phyloP scores from a whole-genome alignment of 2,888 invertebrate species.

The Pterostichus madidus region DNA sequence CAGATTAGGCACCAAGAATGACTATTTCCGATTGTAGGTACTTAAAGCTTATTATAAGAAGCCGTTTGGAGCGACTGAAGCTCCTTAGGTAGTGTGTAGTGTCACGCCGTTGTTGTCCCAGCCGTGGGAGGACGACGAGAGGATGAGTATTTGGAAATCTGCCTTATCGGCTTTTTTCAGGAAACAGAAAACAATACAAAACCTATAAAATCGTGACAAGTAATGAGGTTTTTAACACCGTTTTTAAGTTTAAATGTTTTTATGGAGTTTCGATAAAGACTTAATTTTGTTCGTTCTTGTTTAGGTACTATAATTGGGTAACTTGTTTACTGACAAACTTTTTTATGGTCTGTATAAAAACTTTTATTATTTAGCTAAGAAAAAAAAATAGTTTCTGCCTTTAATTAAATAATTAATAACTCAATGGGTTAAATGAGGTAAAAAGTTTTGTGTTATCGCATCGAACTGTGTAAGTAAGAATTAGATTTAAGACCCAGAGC shows the following conservation, averaged over 20 bases:
- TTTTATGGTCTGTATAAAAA: no score
- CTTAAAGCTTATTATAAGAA: conserved; percentile 64
- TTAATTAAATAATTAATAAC: no score
- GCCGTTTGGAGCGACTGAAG: conserved; percentile 22
- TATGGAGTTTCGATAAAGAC: not conserved
- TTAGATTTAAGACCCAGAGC: no score
- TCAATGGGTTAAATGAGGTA: no score
- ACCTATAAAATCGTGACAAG: conserved; percentile 46
- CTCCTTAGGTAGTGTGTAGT: conserved; percentile 63
- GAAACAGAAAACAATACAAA: conserved; percentile 62
- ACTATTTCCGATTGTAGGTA: conserved; percentile 61
- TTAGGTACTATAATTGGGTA: conserved; percentile 1
- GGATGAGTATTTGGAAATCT: conserved; percentile 48
- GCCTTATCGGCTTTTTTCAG: conserved; percentile 51
- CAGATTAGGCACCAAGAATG: conserved; percentile 55
- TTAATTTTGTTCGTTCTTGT: no score
- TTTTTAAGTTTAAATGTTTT: not conserved
- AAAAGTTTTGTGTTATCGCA: no score
- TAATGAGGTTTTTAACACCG: conserved; percentile 53
- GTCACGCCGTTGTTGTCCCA: not conserved
- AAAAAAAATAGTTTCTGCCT: no score
- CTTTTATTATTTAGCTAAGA: no score
- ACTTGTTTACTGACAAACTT: conserved; percentile 5
- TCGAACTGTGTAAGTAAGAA: no score
- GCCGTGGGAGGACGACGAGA: conserved; percentile 38